Evolutionary conservation across 2,797 vertebrate genomes (phyloP).

Genomic region (Smutsia temminckii): DNA sequence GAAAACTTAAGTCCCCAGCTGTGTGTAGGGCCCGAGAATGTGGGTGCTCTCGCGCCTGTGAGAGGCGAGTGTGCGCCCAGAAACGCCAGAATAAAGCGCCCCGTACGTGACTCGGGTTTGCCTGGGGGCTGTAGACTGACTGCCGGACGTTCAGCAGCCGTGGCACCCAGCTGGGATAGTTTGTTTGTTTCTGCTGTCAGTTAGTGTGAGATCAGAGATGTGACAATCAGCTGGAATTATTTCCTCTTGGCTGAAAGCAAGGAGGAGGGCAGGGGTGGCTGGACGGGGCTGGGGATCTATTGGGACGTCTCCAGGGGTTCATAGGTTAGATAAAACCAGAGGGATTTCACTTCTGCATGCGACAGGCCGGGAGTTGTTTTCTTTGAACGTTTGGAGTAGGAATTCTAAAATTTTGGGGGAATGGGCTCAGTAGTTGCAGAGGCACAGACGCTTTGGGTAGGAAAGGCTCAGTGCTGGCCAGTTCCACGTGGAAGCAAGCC

Average conservation of each 20-base stretch:
- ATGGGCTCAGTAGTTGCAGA: background rate
- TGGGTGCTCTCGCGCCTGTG: background rate
- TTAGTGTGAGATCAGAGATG: constrained; percentile 3
- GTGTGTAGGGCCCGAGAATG: background rate
- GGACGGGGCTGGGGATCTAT: background rate
- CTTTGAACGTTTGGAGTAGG: background rate
- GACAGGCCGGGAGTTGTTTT: background rate
- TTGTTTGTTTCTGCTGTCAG: background rate
- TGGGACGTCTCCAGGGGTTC: background rate
- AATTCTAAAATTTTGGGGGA: background rate
- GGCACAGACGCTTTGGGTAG: constrained; percentile 3
- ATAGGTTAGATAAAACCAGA: background rate
- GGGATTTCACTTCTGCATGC: background rate
- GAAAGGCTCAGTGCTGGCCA: background rate
- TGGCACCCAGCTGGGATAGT: background rate
- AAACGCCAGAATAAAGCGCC: constrained; percentile 23
- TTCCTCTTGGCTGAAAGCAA: background rate
- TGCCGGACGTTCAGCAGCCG: background rate
- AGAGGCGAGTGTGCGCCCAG: background rate
- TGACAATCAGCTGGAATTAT: background rate
- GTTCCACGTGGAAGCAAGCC: background rate
- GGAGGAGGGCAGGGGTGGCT: background rate
- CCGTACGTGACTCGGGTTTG: constrained; percentile 34
- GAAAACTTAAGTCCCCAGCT: constrained; percentile 41
- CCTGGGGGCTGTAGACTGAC: background rate